These are phyloP conservation scores for Penaeus monodon DNA, from an alignment of 2,888 invertebrate species.

Conservation along the genomic window DNA sequence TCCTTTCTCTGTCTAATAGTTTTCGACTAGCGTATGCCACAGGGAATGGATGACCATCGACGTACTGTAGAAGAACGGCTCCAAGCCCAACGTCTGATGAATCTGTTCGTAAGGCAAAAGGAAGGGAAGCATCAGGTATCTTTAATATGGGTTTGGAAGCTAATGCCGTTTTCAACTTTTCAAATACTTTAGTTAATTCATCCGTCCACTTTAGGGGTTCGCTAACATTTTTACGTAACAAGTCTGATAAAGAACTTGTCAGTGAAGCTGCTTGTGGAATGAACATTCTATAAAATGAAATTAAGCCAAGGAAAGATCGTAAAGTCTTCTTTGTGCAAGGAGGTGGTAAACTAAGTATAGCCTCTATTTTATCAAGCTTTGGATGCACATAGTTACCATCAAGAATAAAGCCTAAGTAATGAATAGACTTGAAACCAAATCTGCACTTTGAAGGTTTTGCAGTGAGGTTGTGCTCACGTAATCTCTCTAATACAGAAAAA, in stretches of 20 bases:
- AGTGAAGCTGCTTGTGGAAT: too few relatives aligned
- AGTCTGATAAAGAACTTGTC: too few relatives aligned
- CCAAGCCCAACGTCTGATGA: slow-evolving; percentile 12
- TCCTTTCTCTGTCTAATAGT: not conserved
- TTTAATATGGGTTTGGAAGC: too few relatives aligned
- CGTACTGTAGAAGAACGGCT: slow-evolving; percentile 29
- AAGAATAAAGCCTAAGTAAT: slow-evolving; percentile 17
- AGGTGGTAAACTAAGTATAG: not conserved
- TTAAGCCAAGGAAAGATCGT: too few relatives aligned
- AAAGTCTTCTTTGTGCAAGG: not conserved
- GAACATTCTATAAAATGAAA: too few relatives aligned
- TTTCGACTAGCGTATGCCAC: slow-evolving; percentile 28
- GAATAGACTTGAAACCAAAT: not conserved
- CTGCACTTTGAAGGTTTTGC: slow-evolving; percentile 1
- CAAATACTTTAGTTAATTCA: too few relatives aligned
- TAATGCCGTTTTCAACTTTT: too few relatives aligned
- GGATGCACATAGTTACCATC: not conserved
- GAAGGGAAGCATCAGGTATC: too few relatives aligned
- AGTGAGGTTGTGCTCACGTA: not conserved
- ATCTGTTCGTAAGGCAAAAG: not conserved
- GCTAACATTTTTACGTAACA: too few relatives aligned
- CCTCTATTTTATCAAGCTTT: slow-evolving; percentile 1
- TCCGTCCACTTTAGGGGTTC: too few relatives aligned
- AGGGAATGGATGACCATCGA: not conserved
- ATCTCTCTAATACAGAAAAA: too few relatives aligned